These are phyloP conservation scores for Avahi laniger DNA, from an alignment of 2,797 vertebrate species.

Conservation along the genomic window DNA sequence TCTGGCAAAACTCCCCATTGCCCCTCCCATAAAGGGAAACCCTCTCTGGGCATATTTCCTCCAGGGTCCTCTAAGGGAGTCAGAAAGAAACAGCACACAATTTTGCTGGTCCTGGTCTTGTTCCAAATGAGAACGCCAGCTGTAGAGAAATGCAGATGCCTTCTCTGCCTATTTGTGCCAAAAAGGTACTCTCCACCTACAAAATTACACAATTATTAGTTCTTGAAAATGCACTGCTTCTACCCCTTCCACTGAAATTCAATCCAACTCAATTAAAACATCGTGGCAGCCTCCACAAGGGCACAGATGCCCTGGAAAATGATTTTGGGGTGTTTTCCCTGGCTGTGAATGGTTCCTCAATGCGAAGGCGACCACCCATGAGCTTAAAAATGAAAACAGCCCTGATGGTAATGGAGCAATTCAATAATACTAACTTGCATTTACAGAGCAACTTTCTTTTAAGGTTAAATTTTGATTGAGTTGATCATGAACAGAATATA, in stretches of 20 bases:
- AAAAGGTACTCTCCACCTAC: background rate
- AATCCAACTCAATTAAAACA: constrained; percentile 82
- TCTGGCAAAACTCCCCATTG: background rate
- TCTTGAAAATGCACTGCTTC: constrained; percentile 57
- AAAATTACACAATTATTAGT: constrained; percentile 52
- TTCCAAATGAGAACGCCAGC: constrained; percentile 44
- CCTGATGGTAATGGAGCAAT: constrained; percentile 72
- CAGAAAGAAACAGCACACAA: background rate
- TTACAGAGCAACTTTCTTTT: constrained; percentile 28
- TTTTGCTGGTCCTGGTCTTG: constrained; percentile 39
- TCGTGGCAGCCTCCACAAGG: constrained; percentile 77
- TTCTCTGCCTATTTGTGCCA: constrained; percentile 54
- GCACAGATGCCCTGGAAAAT: constrained; percentile 84
- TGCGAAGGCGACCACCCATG: constrained; percentile 78
- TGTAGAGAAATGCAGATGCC: constrained; percentile 51
- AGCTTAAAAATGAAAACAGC: constrained; percentile 78
- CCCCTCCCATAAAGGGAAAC: background rate
- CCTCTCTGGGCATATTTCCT: background rate
- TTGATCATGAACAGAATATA: constrained; percentile 24
- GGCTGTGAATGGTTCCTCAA: constrained; percentile 75
- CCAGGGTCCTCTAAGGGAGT: background rate
- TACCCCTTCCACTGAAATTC: constrained; percentile 55
- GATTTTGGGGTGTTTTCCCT: constrained; percentile 83
- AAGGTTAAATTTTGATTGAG: constrained; percentile 10
- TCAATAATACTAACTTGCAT: constrained; percentile 61